Evolutionary conservation across 2,888 invertebrate species (phyloP).

Genomic region (Tigriopus californicus): DNA sequence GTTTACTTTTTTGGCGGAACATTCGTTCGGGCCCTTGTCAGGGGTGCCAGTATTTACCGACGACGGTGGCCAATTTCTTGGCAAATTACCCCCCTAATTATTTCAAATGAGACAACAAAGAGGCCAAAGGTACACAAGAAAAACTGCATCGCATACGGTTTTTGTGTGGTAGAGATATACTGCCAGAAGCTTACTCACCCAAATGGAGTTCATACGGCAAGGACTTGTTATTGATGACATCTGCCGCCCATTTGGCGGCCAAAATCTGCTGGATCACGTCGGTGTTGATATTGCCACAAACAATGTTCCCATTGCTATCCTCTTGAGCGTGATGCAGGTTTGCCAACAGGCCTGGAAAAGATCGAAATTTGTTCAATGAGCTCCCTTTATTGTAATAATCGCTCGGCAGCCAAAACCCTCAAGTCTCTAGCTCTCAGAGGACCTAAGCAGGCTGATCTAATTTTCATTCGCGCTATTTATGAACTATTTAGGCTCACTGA

Average conservation of each 20-base stretch:
- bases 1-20: too few relatives aligned
- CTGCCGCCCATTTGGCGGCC: constrained; percentile 25
- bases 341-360: constrained; percentile 21
- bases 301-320: background rate
- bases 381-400: too few relatives aligned
- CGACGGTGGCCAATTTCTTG: too few relatives aligned
- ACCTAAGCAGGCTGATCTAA: too few relatives aligned
- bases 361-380: too few relatives aligned
- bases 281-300: constrained; percentile 10
- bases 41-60: too few relatives aligned
- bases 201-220: constrained; percentile 23
- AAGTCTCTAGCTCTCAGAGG: too few relatives aligned
- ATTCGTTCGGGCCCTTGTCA: too few relatives aligned
- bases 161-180: background rate
- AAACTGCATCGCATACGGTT: background rate
- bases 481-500: too few relatives aligned
- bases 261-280: constrained; percentile 23
- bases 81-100: background rate
- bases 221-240: constrained; percentile 24
- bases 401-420: too few relatives aligned
- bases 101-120: background rate
- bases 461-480: too few relatives aligned
- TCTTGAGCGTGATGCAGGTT: constrained; percentile 20
- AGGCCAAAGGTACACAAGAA: background rate
- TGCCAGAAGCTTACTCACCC: constrained; percentile 20